A percentile compares a stretch with the other conserved stretches of the same genome.
phyloP scores from a whole-genome alignment of 2,113 vertebrate species.

The Gavia stellata region DNA sequence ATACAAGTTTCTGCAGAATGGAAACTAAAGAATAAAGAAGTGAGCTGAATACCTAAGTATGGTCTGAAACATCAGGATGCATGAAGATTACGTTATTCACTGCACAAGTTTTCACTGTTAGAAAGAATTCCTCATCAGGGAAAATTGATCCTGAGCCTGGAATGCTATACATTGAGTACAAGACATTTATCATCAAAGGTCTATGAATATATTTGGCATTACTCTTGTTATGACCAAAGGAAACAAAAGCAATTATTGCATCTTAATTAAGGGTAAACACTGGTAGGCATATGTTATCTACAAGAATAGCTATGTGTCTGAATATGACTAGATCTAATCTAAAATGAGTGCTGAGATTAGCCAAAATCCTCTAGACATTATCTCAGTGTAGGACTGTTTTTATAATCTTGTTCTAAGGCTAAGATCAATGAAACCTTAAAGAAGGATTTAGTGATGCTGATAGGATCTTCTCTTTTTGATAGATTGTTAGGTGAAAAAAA shows the following conservation, averaged over 20 bases:
- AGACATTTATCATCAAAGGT: constrained; percentile 11
- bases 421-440: constrained; percentile 76
- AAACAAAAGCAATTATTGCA: constrained; percentile 58
- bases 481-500: constrained; percentile 38
- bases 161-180: background rate
- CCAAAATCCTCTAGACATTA: constrained; percentile 67
- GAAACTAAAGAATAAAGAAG: constrained; percentile 11
- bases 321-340: constrained; percentile 74
- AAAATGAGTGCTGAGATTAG: constrained; percentile 73
- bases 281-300: constrained; percentile 58
- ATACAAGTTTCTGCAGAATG: background rate
- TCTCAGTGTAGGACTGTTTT: constrained; percentile 64
- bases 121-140: background rate
- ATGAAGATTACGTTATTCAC: background rate
- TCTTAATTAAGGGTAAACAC: constrained; percentile 68
- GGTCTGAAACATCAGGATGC: background rate
- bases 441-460: constrained; percentile 69
- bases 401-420: constrained; percentile 74
- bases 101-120: background rate
- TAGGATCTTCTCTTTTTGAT: constrained; percentile 65
- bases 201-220: background rate
- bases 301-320: constrained; percentile 30
- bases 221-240: constrained; percentile 9
- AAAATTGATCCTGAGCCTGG: background rate
- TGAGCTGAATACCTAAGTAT: background rate